Base-by-base conservation (phyloP, 2,113 vertebrate species). In the Verasper variegatus region DNA sequence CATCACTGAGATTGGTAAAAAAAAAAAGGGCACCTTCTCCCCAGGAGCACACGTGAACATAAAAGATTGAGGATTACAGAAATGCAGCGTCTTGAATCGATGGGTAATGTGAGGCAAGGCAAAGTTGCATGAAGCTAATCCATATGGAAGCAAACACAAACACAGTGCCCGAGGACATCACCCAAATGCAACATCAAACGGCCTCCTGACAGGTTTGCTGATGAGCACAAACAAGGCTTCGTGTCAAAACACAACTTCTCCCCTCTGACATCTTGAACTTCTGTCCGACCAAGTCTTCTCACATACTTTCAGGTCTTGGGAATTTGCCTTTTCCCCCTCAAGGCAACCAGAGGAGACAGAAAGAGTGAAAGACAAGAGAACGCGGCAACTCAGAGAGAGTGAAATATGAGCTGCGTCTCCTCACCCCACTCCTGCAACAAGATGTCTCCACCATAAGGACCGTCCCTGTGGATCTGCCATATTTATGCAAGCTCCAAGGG, bases 151-250 rank as follows among this genome's bases (percentile, higher is more conserved):
- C 87, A 92, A 92, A 91, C 86, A 92, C 80, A 93, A 94, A 93
- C 91, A 87, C 78, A 4, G 73, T 2, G 91, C 94, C 91, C 2
- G 54, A 83, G 91, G 94, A 87, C 84, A 87, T 92, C 85, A 71
- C 82, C 78, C 85, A 91, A 94, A 94, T 89, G 82, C 90, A 82
- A 87, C 92, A 94, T 92, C 90, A 93, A 92, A 93, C 85, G 52
- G 70, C 80, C 70, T 82, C 87, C 89, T 94, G 94, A 94, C 94
- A 94, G 89, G 88, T 91, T 93, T 92, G 90, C 93, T 92, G 93
- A 94, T 93, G 90, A 94, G 93, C 90, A 88, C 93, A 93, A 95
- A 94, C 92, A 91, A 88, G 90, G 65, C 80, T 91, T 94, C 91
- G 76, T 93, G 93, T 93, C 81, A 86, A 87, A 93, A 94, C 92